Percentiles rank a stretch among this genome's conserved stretches.
These are phyloP conservation scores for Pseudomyrmex pallidus DNA, from an alignment of 1,140 invertebrate genomes.

Conservation along the genomic window DNA sequence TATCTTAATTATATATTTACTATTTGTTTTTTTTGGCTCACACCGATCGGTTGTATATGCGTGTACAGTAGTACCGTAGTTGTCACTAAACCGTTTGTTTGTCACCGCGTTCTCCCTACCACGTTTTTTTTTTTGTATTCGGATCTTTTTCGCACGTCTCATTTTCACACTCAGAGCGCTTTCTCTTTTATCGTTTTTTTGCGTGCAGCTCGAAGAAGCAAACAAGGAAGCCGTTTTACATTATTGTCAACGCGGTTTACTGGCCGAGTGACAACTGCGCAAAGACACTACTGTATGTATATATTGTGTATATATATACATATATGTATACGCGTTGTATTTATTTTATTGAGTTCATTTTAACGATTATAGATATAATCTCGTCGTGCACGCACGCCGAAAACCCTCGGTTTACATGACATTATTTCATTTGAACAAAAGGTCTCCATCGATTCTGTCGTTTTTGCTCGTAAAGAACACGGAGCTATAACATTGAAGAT, in stretches of 20 bases:
- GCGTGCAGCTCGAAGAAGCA: too few species aligned
- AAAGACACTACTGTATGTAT: too few species aligned
- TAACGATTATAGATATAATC: neutral
- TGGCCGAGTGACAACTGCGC: too few species aligned
- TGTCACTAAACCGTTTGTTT: too few species aligned
- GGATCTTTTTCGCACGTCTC: neutral
- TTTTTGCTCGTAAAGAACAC: neutral
- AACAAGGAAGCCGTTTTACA: too few species aligned
- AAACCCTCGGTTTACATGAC: neutral
- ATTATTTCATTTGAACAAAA: neutral
- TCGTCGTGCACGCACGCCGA: neutral
- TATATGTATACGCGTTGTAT: too few species aligned
- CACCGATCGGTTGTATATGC: constrained; percentile 56
- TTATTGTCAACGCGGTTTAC: too few species aligned
- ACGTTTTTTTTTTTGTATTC: constrained; percentile 49
- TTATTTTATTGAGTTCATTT: too few species aligned
- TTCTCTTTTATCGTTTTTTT: too few species aligned
- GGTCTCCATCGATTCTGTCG: neutral
- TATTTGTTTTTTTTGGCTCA: neutral
- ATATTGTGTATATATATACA: too few species aligned
- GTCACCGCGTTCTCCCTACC: neutral
- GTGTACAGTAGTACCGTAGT: neutral
- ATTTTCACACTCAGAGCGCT: too few species aligned
- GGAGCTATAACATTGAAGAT: neutral
- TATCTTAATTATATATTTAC: constrained; percentile 41